phyloP scores from a whole-genome alignment of 2,113 vertebrate genomes.

The Centrocercus urophasianus region DNA sequence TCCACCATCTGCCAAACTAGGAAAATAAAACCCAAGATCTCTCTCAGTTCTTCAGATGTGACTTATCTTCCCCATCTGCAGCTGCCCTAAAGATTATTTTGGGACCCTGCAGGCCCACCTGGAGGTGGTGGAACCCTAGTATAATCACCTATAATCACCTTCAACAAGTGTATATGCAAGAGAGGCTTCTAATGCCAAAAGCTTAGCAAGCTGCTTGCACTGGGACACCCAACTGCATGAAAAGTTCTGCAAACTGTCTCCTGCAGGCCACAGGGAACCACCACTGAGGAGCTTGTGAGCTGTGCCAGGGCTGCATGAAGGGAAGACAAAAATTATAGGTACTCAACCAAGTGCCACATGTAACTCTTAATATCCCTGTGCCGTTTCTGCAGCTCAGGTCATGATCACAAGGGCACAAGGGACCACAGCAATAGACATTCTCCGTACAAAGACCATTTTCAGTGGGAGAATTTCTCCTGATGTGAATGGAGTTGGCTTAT shows the following conservation, averaged over 20 bases:
- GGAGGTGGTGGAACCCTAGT: background rate
- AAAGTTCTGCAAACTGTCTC: fast-evolving
- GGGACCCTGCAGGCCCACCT: background rate
- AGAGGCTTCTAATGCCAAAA: background rate
- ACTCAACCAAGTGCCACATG: background rate
- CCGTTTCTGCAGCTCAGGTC: background rate
- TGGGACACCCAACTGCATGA: background rate
- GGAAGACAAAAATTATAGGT: background rate
- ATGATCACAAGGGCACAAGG: background rate
- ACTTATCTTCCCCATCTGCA: background rate
- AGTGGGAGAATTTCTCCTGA: fast-evolving
- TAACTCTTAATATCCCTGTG: fast-evolving
- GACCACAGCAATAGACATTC: background rate
- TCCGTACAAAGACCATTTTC: background rate
- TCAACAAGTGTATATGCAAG: background rate
- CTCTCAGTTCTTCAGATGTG: slow-evolving; percentile 21
- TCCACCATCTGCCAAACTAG: background rate
- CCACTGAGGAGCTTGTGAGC: background rate
- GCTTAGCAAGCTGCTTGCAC: background rate
- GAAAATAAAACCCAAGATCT: slow-evolving; percentile 18
- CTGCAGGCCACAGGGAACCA: background rate
- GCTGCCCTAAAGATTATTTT: background rate
- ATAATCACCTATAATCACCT: background rate
- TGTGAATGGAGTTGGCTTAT: background rate
- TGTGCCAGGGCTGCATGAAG: background rate